phyloP scores from a whole-genome alignment of 2,888 invertebrate genomes.

The Apamea anceps region DNA sequence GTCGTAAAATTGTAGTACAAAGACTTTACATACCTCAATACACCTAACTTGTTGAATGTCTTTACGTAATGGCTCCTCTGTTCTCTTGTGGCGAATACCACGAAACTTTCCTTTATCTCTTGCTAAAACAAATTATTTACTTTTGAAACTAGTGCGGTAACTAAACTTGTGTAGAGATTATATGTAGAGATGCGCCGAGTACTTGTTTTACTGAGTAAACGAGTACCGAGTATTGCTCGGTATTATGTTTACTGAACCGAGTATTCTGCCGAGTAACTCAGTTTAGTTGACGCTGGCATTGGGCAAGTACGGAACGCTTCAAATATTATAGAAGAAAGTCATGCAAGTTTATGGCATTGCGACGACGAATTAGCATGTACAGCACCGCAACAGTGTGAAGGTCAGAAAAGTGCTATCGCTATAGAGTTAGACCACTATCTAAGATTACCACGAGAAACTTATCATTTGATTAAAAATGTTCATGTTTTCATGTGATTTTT shows the following conservation, averaged over 20 bases:
- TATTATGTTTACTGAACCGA: not conserved
- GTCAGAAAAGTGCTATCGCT: not conserved
- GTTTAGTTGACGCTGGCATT: too few species aligned
- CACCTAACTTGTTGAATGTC: conserved; percentile 80
- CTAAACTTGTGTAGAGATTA: conserved; percentile 37
- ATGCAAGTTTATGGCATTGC: not conserved
- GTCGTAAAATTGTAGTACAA: conserved; percentile 46
- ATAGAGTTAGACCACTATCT: not conserved
- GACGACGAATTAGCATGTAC: not conserved
- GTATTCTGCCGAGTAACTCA: not conserved
- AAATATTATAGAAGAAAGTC: not conserved
- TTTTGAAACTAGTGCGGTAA: conserved; percentile 52
- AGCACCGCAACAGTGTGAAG: not conserved
- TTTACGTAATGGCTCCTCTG: conserved; percentile 74
- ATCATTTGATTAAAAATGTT: too few species aligned
- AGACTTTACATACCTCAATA: conserved; percentile 77
- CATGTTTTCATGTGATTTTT: too few species aligned
- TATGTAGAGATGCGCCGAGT: not conserved
- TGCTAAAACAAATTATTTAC: conserved; percentile 78
- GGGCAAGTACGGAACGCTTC: not conserved
- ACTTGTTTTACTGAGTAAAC: not conserved
- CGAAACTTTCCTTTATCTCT: conserved; percentile 88
- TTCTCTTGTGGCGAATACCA: conserved; percentile 74
- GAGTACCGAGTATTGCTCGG: not conserved
- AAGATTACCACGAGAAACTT: too few species aligned